Evolutionary conservation across 1,140 invertebrate species (phyloP).

Genomic region (Diorhabda sublineata): DNA sequence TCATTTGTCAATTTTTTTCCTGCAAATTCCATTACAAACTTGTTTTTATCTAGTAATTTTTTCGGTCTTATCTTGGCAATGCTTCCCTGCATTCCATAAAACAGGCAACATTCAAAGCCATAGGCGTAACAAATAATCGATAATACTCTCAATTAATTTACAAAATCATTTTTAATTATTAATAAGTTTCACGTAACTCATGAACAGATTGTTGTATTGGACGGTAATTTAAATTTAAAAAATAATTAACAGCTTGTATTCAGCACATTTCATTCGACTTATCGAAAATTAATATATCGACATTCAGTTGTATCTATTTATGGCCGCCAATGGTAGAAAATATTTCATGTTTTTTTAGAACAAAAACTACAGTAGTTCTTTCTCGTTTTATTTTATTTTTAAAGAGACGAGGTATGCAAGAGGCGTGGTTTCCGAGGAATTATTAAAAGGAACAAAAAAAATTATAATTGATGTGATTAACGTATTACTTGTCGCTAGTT

Average conservation of each 20-base stretch:
- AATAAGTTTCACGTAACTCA: too few species aligned
- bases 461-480: conserved; percentile 4
- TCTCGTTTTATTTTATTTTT: conserved; percentile 19
- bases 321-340: conserved; percentile 15
- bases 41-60: conserved; percentile 13
- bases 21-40: neutral
- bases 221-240: too few species aligned
- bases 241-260: too few species aligned
- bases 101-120: conserved; percentile 15
- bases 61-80: conserved; percentile 10
- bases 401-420: conserved; percentile 16
- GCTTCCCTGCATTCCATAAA: conserved; percentile 12
- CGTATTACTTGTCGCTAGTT: conserved; percentile 6
- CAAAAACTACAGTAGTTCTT: conserved; percentile 21
- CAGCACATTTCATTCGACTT: too few species aligned
- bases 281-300: neutral
- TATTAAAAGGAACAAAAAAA: conserved; percentile 11
- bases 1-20: neutral
- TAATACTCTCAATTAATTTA: too few species aligned
- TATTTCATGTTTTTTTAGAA: conserved; percentile 19
- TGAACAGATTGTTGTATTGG: too few species aligned
- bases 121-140: conserved; percentile 7
- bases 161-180: too few species aligned
- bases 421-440: conserved; percentile 11
- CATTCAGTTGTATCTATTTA: neutral